Percentiles rank a stretch among this genome's conserved stretches.
Evolutionary conservation across 2,888 invertebrate genomes (phyloP).

Genomic region (Mamestra brassicae): DNA sequence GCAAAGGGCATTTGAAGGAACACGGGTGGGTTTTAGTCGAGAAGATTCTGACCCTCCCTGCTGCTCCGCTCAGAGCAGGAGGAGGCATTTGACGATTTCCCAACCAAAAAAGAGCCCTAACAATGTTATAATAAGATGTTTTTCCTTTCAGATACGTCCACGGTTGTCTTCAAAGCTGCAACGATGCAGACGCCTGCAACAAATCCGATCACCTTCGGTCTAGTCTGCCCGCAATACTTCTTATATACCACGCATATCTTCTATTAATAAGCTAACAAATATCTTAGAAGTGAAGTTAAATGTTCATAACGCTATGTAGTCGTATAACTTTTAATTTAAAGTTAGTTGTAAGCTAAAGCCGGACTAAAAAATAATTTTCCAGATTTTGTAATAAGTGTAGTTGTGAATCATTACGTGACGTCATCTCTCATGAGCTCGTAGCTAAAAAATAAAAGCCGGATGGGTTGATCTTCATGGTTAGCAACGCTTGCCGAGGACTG

Average conservation of each 20-base stretch:
- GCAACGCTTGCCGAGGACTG: too few species aligned
- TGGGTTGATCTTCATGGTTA: too few species aligned
- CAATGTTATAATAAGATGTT: not conserved
- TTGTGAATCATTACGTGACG: slow-evolving; percentile 5
- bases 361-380: slow-evolving; percentile 1
- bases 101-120: too few species aligned
- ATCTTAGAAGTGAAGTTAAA: slow-evolving; percentile 12
- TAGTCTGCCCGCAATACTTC: slow-evolving; percentile 38
- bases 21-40: too few species aligned
- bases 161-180: slow-evolving; percentile 98
- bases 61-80: too few species aligned
- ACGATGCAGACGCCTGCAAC: slow-evolving; percentile 98
- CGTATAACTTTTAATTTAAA: slow-evolving; percentile 23
- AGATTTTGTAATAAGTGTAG: not conserved
- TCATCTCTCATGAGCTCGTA: not conserved
- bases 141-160: slow-evolving; percentile 93
- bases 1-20: too few species aligned
- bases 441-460: too few species aligned
- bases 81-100: too few species aligned
- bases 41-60: too few species aligned
- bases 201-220: slow-evolving; percentile 63
- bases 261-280: slow-evolving; percentile 76
- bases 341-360: slow-evolving; percentile 2
- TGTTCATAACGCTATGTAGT: slow-evolving; percentile 33
- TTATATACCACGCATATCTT: slow-evolving; percentile 50